Evolutionary conservation across 2,113 vertebrate species (phyloP).

Genomic region (Nycticebus coucang): DNA sequence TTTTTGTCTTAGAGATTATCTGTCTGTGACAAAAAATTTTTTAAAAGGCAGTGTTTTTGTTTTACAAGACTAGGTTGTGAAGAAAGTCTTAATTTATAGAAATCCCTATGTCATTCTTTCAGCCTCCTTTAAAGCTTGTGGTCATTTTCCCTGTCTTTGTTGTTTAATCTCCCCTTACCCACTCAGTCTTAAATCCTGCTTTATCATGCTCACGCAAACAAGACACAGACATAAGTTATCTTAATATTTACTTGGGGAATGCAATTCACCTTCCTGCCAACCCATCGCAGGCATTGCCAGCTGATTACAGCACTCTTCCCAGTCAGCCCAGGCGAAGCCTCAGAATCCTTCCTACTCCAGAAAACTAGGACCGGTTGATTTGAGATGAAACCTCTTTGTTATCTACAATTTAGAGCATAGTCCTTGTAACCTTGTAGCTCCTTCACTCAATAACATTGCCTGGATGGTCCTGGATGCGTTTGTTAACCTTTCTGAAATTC

Average conservation of each 20-base stretch:
- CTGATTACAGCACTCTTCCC: neutral
- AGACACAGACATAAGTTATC: neutral
- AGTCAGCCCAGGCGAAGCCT: neutral
- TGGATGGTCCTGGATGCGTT: neutral
- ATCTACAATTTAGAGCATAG: neutral
- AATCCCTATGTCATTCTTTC: neutral
- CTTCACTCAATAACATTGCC: neutral
- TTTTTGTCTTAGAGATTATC: slow-evolving; percentile 15
- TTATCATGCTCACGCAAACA: neutral
- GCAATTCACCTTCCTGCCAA: neutral
- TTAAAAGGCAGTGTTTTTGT: neutral
- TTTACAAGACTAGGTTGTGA: neutral
- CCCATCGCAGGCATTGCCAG: neutral
- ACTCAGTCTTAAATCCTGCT: neutral
- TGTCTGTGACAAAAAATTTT: neutral
- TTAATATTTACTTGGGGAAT: neutral
- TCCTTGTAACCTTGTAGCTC: neutral
- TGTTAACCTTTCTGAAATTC: neutral
- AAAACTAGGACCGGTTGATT: neutral
- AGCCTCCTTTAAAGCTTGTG: neutral
- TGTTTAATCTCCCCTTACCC: neutral
- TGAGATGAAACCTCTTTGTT: neutral
- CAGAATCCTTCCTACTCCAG: neutral
- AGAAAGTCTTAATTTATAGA: neutral
- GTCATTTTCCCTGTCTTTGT: neutral